Conservation (phyloP, 1,140 invertebrate species). For the Dendroctonus valens region DNA sequence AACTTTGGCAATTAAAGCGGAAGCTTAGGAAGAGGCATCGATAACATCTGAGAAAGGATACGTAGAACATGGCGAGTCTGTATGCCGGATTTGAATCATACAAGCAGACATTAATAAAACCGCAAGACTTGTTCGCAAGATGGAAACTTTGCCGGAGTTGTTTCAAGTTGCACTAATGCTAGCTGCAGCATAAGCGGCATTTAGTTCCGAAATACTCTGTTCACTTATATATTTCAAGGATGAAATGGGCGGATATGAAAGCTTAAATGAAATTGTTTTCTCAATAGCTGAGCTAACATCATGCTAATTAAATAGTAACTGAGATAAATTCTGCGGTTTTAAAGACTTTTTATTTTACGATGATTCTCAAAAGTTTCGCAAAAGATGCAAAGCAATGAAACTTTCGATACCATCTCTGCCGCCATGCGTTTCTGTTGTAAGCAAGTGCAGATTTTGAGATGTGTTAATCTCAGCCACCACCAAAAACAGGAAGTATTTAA, state of each 20-base stretch:
- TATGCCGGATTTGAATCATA: conserved; percentile 23
- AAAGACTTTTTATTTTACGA: too few species aligned
- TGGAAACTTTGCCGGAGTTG: conserved; percentile 37
- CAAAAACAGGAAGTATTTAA: too few species aligned
- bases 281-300: not conserved
- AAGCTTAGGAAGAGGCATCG: conserved; percentile 25
- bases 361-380: too few species aligned
- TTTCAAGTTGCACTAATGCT: conserved; percentile 40
- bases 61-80: conserved; percentile 15
- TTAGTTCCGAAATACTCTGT: conserved; percentile 29
- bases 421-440: too few species aligned
- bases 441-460: too few species aligned
- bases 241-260: not conserved
- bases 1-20: conserved; percentile 26
- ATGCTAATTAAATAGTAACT: too few species aligned
- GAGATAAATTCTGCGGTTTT: too few species aligned
- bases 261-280: not conserved
- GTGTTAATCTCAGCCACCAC: too few species aligned
- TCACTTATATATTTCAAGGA: conserved; percentile 14
- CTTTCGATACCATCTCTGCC: too few species aligned
- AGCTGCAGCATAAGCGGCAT: conserved; percentile 40
- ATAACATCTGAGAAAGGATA: conserved; percentile 26
- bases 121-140: conserved; percentile 36
- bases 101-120: conserved; percentile 35
- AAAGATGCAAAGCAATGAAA: too few species aligned